phyloP scores from a whole-genome alignment of 2,113 vertebrate genomes.

The Cryptotis parvus region DNA sequence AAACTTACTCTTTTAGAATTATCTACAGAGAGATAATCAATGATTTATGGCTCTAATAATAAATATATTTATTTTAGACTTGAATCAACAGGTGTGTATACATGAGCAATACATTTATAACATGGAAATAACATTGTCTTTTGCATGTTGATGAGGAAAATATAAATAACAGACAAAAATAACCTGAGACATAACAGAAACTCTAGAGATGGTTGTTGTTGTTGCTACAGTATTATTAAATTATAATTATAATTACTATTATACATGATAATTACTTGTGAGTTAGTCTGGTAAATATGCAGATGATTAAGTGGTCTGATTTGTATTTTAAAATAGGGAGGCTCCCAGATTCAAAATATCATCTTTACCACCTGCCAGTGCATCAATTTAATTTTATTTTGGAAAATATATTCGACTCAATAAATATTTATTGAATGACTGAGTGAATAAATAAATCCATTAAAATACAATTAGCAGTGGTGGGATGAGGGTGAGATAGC shows the following conservation, averaged over 20 bases:
- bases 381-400: constrained; percentile 1
- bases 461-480: not conserved
- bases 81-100: not conserved
- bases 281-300: constrained; percentile 6
- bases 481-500: not conserved
- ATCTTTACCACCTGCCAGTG: not conserved
- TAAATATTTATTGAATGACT: not conserved
- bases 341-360: constrained; percentile 5
- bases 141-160: constrained; percentile 8
- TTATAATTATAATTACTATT: constrained; percentile 20
- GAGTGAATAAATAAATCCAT: not conserved
- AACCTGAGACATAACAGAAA: not conserved
- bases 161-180: constrained; percentile 19
- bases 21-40: not conserved
- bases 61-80: not conserved
- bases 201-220: not conserved
- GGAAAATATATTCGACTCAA: not conserved
- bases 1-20: constrained; percentile 24
- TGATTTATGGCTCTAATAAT: not conserved
- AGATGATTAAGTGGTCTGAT: not conserved
- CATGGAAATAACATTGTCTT: constrained; percentile 9
- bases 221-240: constrained; percentile 22
- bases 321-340: constrained; percentile 35
- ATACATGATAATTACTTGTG: not conserved
- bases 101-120: not conserved